Evolutionary conservation across 2,888 invertebrate genomes (phyloP).

Genomic region (Drosophila mayaguana): DNA sequence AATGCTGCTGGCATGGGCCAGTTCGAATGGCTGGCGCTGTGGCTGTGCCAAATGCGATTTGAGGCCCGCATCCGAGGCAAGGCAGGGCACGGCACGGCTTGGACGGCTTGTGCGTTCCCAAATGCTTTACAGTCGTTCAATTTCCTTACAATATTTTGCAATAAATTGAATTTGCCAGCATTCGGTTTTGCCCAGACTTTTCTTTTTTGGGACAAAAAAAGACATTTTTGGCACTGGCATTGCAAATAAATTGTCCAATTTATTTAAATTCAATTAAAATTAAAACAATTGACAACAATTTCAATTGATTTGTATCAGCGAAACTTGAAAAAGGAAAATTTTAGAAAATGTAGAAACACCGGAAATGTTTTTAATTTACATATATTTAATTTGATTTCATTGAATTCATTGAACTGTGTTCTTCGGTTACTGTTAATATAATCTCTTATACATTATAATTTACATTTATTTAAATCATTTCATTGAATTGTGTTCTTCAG

Average conservation of each 20-base stretch:
- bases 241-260: conserved; percentile 14
- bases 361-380: too few relatives aligned
- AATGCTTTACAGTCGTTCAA: conserved; percentile 39
- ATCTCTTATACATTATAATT: background rate
- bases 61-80: conserved; percentile 30
- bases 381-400: background rate
- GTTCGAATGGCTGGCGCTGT: conserved; percentile 20
- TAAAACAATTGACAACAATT: background rate
- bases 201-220: conserved; percentile 1
- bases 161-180: conserved; percentile 45
- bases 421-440: background rate
- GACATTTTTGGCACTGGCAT: conserved; percentile 2
- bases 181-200: background rate
- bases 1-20: conserved; percentile 10
- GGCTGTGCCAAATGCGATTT: conserved; percentile 35
- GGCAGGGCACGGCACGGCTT: too few relatives aligned
- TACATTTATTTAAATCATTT: background rate
- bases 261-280: conserved; percentile 15
- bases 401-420: background rate
- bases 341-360: too few relatives aligned
- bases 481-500: too few relatives aligned
- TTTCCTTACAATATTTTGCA: conserved; percentile 33
- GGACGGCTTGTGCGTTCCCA: conserved; percentile 20
- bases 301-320: too few relatives aligned
- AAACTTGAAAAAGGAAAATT: background rate